A percentile compares a stretch with the other conserved stretches of the same genome.
Conservation (phyloP, 2,888 invertebrate species). For the Philonicus albiceps region DNA sequence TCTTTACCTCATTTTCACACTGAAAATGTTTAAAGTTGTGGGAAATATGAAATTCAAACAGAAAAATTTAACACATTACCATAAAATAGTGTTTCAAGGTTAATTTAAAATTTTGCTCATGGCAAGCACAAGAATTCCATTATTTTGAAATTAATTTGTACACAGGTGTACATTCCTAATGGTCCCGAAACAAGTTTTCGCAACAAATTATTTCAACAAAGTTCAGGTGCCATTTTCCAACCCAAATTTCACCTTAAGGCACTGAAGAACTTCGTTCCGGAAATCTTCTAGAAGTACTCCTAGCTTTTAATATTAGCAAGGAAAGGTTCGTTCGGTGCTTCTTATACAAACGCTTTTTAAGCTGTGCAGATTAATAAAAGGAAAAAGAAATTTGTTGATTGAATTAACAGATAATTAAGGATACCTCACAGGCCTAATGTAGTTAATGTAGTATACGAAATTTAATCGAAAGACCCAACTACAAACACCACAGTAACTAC, state of each 20-base stretch:
- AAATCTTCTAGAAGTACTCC: not conserved
- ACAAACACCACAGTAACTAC: not conserved
- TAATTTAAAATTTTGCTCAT: not conserved
- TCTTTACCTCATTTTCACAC: not conserved
- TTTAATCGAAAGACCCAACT: not conserved
- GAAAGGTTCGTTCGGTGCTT: not conserved
- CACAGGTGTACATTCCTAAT: not conserved
- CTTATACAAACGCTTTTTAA: not conserved
- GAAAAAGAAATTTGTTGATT: not conserved
- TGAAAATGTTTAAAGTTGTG: not conserved
- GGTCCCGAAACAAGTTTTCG: not conserved
- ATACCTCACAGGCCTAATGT: not conserved
- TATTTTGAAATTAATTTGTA: not conserved
- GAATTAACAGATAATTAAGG: not conserved
- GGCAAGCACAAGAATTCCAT: not conserved
- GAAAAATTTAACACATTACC: not conserved
- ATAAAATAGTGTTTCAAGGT: not conserved
- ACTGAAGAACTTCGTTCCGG: not conserved
- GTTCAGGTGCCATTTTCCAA: not conserved
- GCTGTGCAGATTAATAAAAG: not conserved
- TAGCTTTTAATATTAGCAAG: not conserved
- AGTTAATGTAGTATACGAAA: not conserved
- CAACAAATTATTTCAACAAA: not conserved
- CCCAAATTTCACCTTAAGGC: not conserved
- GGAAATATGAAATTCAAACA: not conserved